phyloP scores from a whole-genome alignment of 2,888 invertebrate species.

The Mantis religiosa region DNA sequence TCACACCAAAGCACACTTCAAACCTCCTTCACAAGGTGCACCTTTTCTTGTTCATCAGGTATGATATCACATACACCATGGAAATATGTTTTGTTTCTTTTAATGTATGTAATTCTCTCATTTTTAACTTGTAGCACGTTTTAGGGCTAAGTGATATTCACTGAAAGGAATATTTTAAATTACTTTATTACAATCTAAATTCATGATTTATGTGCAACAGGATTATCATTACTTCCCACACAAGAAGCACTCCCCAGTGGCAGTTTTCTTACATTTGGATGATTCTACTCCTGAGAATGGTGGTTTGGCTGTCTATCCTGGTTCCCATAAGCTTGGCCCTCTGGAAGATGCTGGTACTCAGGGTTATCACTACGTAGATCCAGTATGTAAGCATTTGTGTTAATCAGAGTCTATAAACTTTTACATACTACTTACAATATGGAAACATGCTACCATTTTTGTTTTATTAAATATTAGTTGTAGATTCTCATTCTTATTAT shows the following conservation, averaged over 20 bases:
- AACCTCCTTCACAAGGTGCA: constrained; percentile 56
- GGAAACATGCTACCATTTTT: too few relatives aligned
- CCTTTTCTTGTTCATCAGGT: constrained; percentile 59
- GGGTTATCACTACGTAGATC: constrained; percentile 36
- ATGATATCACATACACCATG: not conserved
- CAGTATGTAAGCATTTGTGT: constrained; percentile 19
- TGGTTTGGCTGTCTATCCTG: constrained; percentile 56
- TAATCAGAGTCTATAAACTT: too few relatives aligned
- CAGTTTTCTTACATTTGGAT: constrained; percentile 55
- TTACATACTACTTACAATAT: too few relatives aligned
- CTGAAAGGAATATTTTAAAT: not conserved
- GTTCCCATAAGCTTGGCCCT: constrained; percentile 56
- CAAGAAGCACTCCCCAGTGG: constrained; percentile 54
- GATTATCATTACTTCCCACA: constrained; percentile 60
- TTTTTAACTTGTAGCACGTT: not conserved
- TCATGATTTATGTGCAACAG: constrained; percentile 38
- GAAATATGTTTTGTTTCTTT: not conserved
- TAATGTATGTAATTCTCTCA: not conserved
- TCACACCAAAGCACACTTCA: constrained; percentile 58
- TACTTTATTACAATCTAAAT: not conserved
- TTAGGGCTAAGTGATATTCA: not conserved
- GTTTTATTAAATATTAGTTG: too few relatives aligned
- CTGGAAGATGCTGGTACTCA: constrained; percentile 43
- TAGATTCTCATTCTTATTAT: too few relatives aligned
- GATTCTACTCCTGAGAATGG: constrained; percentile 55